These are phyloP conservation scores for Ceryle rudis DNA, from an alignment of 2,797 vertebrate genomes.

Conservation along the genomic window DNA sequence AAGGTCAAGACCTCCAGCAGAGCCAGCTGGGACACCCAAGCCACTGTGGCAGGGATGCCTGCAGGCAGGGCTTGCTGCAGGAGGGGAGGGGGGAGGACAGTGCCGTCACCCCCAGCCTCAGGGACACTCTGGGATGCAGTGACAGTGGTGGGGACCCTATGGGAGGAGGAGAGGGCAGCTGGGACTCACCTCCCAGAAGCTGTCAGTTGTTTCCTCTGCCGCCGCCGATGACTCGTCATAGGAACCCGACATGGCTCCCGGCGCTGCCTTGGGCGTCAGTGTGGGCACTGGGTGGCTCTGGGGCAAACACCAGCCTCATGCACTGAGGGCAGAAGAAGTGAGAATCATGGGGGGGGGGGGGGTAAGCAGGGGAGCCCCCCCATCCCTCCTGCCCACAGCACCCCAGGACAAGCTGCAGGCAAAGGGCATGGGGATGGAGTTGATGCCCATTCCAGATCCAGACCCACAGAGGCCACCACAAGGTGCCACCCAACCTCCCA, in stretches of 20 bases:
- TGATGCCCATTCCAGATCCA: rapidly evolving
- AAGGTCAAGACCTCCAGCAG: rapidly evolving
- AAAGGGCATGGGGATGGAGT: neutral
- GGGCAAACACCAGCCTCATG: constrained; percentile 78
- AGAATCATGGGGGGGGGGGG: neutral
- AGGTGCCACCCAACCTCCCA: neutral
- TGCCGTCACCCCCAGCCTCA: rapidly evolving
- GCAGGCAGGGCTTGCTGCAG: neutral
- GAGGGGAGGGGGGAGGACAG: neutral
- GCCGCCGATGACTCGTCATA: constrained; percentile 90
- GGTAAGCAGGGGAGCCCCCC: neutral
- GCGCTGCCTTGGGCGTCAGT: constrained; percentile 30
- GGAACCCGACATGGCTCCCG: constrained; percentile 91
- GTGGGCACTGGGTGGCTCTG: neutral
- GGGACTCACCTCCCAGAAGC: constrained; percentile 95
- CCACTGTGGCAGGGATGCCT: rapidly evolving
- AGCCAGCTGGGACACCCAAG: neutral
- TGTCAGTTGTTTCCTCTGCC: constrained; percentile 93
- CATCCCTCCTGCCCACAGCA: neutral
- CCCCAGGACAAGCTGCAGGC: rapidly evolving
- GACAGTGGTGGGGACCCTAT: rapidly evolving
- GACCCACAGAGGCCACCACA: neutral
- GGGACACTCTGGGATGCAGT: neutral
- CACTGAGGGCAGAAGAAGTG: constrained; percentile 73
- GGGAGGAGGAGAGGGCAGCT: rapidly evolving